Evolutionary conservation across 2,888 invertebrate genomes (phyloP), one percentile per base, ranked within the genome.

Genomic region (Trichogramma dendrolimi): DNA sequence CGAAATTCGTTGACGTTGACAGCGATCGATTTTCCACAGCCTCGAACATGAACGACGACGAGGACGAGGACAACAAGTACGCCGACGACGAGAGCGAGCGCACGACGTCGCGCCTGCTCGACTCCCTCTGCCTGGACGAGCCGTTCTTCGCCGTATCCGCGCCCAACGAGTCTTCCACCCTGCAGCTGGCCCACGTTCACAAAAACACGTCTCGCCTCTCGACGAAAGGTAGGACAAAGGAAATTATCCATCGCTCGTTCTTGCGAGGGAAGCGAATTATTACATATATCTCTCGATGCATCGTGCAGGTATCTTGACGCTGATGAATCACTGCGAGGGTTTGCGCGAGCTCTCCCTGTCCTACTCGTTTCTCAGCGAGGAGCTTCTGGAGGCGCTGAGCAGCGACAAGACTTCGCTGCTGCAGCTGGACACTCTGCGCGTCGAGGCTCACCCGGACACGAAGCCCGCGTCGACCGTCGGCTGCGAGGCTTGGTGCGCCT

Each of bases 321-420:
- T 75, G 8, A 72, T 73, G 3, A 72, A 70, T 52, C 69, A 73
- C 43, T 77, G 73, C 58, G 68, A 66, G 5, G 71, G 70, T 46
- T 71, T 79, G 27, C 71, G 74, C 44, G 78, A 79, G 66, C 66
- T 79, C 4, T 77, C 77, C 1, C 56, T 79, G 8, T 72, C 75
- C 5, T 79, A 77, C 66, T 72, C 76, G 2, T 59, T 76, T n/a
- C 67, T 79, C 27, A 78, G 74, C 61, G 78, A 79, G 50, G 75
- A 79, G 43, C 68, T 79, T 1, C 65, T 79, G 2, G 67, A 69
- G 48, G 74, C 74, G 5, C 67, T 79, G 39, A 71, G 75, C 46
- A 66, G 70, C 10, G 67, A 72, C 8, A 65, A 73, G 52, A 68
- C 71, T 52, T 65, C 71, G n/a, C 64, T 68, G 6, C 64, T 68